phyloP scores from a whole-genome alignment of 2,888 invertebrate genomes.

The Sialis lutaria region DNA sequence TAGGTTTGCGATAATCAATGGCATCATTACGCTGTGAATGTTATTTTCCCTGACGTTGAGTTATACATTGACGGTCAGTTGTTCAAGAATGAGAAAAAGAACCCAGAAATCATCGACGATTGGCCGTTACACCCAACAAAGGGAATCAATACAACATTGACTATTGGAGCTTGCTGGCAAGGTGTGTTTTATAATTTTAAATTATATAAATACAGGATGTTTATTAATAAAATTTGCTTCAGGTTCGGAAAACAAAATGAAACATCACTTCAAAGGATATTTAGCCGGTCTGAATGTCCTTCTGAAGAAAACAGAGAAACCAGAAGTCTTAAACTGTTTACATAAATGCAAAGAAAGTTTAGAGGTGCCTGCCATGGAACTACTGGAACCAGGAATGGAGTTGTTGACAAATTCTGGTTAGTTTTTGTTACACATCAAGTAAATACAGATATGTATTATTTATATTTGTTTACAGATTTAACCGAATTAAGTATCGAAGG shows the following conservation, averaged over 20 bases:
- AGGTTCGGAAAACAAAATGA: slow-evolving; percentile 79
- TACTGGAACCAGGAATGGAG: slow-evolving; percentile 63
- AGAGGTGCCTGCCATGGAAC: slow-evolving; percentile 55
- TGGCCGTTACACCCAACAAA: slow-evolving; percentile 96
- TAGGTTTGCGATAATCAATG: slow-evolving; percentile 92
- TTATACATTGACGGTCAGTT: slow-evolving; percentile 78
- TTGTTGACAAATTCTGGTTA: slow-evolving; percentile 44
- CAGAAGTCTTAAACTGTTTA: slow-evolving; percentile 55
- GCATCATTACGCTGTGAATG: slow-evolving; percentile 94
- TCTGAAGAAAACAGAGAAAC: slow-evolving; percentile 55
- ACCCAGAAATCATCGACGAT: slow-evolving; percentile 96
- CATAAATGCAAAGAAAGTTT: slow-evolving; percentile 71
- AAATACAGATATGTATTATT: neutral
- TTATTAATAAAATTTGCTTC: slow-evolving; percentile 7
- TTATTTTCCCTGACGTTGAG: slow-evolving; percentile 80
- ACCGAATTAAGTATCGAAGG: slow-evolving; percentile 86
- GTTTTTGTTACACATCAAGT: neutral
- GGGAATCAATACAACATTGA: slow-evolving; percentile 81
- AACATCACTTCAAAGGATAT: slow-evolving; percentile 79
- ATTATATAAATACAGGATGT: neutral
- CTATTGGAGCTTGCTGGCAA: slow-evolving; percentile 97
- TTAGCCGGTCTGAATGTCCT: slow-evolving; percentile 72
- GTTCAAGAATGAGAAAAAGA: slow-evolving; percentile 46
- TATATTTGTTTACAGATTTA: slow-evolving; percentile 31
- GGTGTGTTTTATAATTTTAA: slow-evolving; percentile 26